Evolutionary conservation across 2,113 vertebrate species (phyloP).

Genomic region (Callospermophilus lateralis): DNA sequence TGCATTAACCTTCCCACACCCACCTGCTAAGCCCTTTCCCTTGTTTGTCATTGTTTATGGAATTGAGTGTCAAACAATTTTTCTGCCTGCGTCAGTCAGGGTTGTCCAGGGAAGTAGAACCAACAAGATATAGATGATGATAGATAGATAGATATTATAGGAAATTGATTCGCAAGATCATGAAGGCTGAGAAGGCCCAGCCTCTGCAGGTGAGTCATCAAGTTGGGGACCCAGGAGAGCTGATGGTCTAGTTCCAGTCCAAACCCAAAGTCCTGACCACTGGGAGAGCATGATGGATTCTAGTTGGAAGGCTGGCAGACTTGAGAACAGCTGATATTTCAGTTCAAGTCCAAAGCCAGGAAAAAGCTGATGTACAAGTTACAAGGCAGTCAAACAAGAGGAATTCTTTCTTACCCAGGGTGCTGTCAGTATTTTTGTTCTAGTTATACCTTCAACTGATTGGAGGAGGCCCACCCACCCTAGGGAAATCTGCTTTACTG

Average conservation of each 20-base stretch:
- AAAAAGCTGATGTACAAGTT: neutral
- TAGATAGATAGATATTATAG: neutral
- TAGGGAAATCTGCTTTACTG: neutral
- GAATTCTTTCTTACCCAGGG: neutral
- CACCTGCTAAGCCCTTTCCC: neutral
- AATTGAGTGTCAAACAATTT: neutral
- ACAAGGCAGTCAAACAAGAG: neutral
- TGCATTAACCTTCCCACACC: neutral
- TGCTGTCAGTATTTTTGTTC: neutral
- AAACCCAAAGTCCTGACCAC: neutral
- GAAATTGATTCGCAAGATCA: neutral
- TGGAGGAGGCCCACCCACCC: neutral
- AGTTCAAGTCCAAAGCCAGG: neutral
- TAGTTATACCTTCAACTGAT: neutral
- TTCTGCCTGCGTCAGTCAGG: neutral
- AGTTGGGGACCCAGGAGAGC: neutral
- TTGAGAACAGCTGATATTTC: neutral
- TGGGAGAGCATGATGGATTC: too few relatives aligned
- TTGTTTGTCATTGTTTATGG: neutral
- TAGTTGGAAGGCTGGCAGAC: neutral
- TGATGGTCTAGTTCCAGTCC: neutral
- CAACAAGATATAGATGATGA: neutral
- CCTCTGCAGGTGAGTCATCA: neutral
- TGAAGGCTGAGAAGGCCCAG: neutral
- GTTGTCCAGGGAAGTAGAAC: neutral